Percentiles rank a stretch among this genome's conserved stretches.
These are phyloP conservation scores for Lophotis ruficrista DNA, from an alignment of 2,113 vertebrate species.

Conservation along the genomic window DNA sequence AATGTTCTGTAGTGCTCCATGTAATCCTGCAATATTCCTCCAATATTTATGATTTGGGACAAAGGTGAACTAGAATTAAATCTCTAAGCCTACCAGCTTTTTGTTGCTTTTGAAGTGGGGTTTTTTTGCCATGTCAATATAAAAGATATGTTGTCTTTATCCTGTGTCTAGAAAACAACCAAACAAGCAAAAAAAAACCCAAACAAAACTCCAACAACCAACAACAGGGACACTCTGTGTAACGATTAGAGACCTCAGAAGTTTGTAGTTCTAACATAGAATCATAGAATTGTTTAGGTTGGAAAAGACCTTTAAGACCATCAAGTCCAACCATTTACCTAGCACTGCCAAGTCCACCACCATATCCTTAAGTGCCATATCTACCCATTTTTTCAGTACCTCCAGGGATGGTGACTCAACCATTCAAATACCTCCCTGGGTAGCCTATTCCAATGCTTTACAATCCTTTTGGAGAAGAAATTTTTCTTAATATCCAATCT, in stretches of 20 bases:
- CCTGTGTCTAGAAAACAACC: neutral
- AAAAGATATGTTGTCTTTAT: neutral
- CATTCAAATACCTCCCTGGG: neutral
- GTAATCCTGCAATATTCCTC: neutral
- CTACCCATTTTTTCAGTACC: neutral
- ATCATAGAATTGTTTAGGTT: neutral
- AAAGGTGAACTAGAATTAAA: neutral
- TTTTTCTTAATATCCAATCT: neutral
- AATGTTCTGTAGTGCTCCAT: neutral
- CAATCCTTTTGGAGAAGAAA: neutral
- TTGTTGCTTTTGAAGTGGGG: neutral
- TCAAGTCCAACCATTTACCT: neutral
- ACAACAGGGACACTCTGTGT: neutral
- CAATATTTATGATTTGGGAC: neutral
- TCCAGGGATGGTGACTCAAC: neutral
- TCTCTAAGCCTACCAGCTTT: neutral
- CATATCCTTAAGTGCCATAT: neutral
- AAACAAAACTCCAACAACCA: neutral
- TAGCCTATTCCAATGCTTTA: neutral
- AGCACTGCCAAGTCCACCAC: neutral
- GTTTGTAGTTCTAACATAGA: neutral
- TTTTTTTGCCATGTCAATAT: neutral
- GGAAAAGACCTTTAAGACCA: neutral
- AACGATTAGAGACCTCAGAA: neutral
- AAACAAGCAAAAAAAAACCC: neutral